Conservation (phyloP, 2,888 invertebrate species). For the Calephelis perditalis region DNA sequence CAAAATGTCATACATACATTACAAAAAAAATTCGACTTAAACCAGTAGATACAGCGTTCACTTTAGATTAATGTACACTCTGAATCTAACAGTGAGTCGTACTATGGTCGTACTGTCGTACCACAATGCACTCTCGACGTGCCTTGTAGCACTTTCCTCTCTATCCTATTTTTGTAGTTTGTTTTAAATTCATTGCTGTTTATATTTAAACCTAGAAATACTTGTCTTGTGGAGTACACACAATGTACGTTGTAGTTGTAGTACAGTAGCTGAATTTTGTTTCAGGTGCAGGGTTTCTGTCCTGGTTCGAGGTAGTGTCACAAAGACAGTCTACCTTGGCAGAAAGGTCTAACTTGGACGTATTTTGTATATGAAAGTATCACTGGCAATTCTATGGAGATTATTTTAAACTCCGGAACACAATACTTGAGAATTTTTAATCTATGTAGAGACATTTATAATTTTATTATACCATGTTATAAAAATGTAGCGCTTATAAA, state of each 20-base stretch:
- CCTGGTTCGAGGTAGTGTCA: constrained; percentile 59
- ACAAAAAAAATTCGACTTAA: constrained; percentile 33
- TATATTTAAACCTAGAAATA: neutral
- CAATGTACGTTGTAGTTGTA: constrained; percentile 25
- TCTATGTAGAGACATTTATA: neutral
- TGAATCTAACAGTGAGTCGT: constrained; percentile 47
- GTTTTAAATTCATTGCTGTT: constrained; percentile 39
- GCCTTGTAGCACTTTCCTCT: constrained; percentile 46
- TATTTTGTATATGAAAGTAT: constrained; percentile 10
- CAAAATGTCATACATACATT: constrained; percentile 5
- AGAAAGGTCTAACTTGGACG: constrained; percentile 3
- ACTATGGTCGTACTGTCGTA: constrained; percentile 42
- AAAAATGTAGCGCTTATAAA: too few species aligned
- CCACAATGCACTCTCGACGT: constrained; percentile 73
- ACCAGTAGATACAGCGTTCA: constrained; percentile 2
- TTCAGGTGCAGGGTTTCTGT: constrained; percentile 40
- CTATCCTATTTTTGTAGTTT: constrained; percentile 26
- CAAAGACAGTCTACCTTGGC: constrained; percentile 20
- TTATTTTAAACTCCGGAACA: constrained; percentile 2
- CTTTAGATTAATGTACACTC: constrained; percentile 21
- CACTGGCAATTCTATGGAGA: constrained; percentile 7
- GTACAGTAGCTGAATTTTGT: constrained; percentile 14
- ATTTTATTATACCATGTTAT: too few species aligned
- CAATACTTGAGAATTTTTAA: neutral
- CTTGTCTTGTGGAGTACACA: neutral